Base-by-base conservation (phyloP, 2,797 vertebrate genomes). In the Liparis tanakae region DNA sequence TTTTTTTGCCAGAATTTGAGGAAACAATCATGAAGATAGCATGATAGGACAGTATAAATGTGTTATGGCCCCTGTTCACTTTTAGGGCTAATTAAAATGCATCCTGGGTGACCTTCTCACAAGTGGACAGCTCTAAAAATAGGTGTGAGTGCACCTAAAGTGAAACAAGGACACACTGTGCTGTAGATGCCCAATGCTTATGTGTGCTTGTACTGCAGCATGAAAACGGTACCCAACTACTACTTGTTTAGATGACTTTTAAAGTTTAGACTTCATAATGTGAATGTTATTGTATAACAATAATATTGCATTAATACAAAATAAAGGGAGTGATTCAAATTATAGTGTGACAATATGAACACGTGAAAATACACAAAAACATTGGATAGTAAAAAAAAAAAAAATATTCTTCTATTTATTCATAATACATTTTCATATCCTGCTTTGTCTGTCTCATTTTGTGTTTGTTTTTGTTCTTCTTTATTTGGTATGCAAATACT, bases 81-180 rank as follows among this genome's bases (percentile, higher is more conserved):
- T 60, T 62, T 39, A 70, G 57, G 48, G 59, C 70, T 80, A 76
- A 84, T 88, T 87, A 79, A 79, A 82, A 79, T 87, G 55, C 73
- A 74, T 79, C 66, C 68, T 66, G 64, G 14, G 43, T 71, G 79
- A 85, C 81, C 82, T 87, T 65, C 72, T 85, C 73, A 76, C 59
- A 65, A 64, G 70, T 51, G 55, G 62, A 67, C 80, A 44, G 70
- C 70, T 85, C 72, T 74, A 79, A 81, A 88, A 80, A 85, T 84
- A 85, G 61, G 34, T 48, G 56, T 57, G 69, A 58, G 74, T 60
- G 73, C 36, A 56, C 37, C 67, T 20, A 76, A 65, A 85, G 78
- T 61, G 44, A 81, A 66, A 74, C 51, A 63, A 80, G 82, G 77
- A 72, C 80, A 74, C 44, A 34, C 6, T 64, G 41, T 62, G 70